These are phyloP conservation scores for Phyllotis vaccarum DNA, from an alignment of 2,797 vertebrate species.

Conservation along the genomic window DNA sequence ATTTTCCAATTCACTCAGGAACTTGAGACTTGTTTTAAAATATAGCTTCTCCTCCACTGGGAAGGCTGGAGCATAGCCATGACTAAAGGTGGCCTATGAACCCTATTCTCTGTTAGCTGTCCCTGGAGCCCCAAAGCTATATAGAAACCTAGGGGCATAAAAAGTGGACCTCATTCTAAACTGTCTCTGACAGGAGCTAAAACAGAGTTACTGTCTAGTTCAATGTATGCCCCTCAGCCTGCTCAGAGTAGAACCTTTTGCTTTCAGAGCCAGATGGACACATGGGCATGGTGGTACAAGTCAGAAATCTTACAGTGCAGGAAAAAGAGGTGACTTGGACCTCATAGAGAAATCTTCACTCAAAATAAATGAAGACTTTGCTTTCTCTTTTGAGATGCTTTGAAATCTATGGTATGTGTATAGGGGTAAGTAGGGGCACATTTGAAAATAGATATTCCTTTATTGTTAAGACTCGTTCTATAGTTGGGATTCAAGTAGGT, in stretches of 20 bases:
- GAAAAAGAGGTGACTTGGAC: neutral
- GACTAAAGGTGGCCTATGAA: neutral
- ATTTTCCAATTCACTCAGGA: neutral
- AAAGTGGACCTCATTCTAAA: neutral
- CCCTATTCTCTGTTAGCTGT: neutral
- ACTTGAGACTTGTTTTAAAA: conserved; percentile 41
- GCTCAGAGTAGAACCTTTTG: neutral
- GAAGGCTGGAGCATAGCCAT: neutral
- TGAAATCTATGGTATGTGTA: fast-evolving
- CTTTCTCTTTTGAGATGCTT: neutral
- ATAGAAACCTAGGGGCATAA: neutral
- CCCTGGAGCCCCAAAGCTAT: neutral
- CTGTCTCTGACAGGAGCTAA: neutral
- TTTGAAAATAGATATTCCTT: neutral
- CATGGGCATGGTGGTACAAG: neutral
- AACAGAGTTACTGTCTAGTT: neutral
- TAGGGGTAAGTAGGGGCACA: neutral
- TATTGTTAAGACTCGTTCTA: neutral
- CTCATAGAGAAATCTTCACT: neutral
- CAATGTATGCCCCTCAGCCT: neutral
- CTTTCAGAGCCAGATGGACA: neutral
- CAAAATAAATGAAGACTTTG: neutral
- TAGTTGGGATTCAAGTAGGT: neutral
- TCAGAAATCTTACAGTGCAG: neutral
- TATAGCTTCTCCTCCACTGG: neutral